Evolutionary conservation across 2,888 invertebrate species (phyloP), one percentile per base, ranked within the genome.

Genomic region (Sisyra nigra): DNA sequence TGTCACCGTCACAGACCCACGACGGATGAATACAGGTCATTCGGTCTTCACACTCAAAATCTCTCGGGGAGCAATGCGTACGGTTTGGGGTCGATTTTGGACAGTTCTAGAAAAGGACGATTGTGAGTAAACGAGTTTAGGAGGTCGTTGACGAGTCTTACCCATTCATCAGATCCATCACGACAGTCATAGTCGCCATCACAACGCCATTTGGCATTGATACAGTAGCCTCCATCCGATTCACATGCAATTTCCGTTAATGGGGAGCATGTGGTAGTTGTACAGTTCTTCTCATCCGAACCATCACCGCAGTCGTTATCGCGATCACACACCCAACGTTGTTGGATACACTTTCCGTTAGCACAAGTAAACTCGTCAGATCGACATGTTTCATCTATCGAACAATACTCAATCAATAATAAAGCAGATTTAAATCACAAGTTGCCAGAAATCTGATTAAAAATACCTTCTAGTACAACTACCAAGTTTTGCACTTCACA

Each of bases 281-380:
- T 75, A 54, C 91, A 91, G 55, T 78, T 71, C 45, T 69, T 69
- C 57, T 92, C 89, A 55, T 92, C 91, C 42, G 76, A 80, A 44
- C 74, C 75, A 56, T 91, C 89, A 3, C 82, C 85, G 54, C 91
- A 91, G 57, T 91, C 89, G 53, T 86, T 76, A 56, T 89, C 88
- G 7, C 74, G 72, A 57, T 91, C 91, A 58, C 91, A 91, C 17
- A 80, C 73, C 89, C 89, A 91, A 46, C 78, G 69, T 51, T 77
- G 74, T 57, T 87, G 86, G 54, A 91, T 86, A 62, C 91, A 91
- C 55, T 82, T 82, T 45, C 88, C 84, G 59, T 88, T 87, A 42
- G 72, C 76, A 63, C 93, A 93, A n/a, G 88, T 87, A 60, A 91
- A 91, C 63, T 93, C 88, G 60, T 89, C 89, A 42, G 84, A 76